phyloP scores from a whole-genome alignment of 2,113 vertebrate species.

The Ageneiosus marmoratus region DNA sequence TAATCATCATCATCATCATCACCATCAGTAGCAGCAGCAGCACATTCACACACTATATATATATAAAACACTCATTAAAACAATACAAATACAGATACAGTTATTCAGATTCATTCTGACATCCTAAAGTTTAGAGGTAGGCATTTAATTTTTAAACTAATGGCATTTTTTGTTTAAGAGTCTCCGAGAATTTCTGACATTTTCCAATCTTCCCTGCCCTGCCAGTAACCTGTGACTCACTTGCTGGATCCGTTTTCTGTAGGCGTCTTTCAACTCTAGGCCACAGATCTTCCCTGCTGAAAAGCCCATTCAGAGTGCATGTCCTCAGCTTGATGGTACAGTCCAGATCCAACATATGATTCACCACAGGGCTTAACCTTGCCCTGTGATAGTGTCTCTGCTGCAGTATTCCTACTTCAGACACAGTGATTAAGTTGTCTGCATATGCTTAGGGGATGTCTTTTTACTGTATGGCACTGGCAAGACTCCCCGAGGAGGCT shows the following conservation, averaged over 20 bases:
- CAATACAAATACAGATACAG: too few relatives aligned
- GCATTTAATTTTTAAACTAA: too few relatives aligned
- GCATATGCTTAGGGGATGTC: slow-evolving; percentile 30
- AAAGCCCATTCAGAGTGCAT: neutral
- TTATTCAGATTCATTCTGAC: too few relatives aligned
- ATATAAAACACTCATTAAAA: too few relatives aligned
- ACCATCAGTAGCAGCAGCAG: too few relatives aligned
- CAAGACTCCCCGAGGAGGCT: slow-evolving; percentile 21
- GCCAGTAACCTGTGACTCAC: slow-evolving; percentile 24
- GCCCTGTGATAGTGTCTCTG: neutral
- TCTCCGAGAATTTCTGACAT: neutral
- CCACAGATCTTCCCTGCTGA: neutral
- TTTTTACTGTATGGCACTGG: slow-evolving; percentile 19
- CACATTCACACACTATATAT: too few relatives aligned
- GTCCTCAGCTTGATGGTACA: neutral
- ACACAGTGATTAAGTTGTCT: slow-evolving; percentile 8
- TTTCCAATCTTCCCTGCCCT: slow-evolving; percentile 1
- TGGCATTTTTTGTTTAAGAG: too few relatives aligned
- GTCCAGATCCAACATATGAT: neutral
- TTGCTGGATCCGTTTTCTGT: neutral
- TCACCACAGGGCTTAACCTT: slow-evolving; percentile 20
- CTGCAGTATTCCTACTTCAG: neutral
- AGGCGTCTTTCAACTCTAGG: neutral
- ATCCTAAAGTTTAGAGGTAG: too few relatives aligned
- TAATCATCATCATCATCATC: too few relatives aligned